A percentile compares a stretch with the other conserved stretches of the same genome.
phyloP scores from a whole-genome alignment of 1,140 invertebrate species.

The Eueides isabella region DNA sequence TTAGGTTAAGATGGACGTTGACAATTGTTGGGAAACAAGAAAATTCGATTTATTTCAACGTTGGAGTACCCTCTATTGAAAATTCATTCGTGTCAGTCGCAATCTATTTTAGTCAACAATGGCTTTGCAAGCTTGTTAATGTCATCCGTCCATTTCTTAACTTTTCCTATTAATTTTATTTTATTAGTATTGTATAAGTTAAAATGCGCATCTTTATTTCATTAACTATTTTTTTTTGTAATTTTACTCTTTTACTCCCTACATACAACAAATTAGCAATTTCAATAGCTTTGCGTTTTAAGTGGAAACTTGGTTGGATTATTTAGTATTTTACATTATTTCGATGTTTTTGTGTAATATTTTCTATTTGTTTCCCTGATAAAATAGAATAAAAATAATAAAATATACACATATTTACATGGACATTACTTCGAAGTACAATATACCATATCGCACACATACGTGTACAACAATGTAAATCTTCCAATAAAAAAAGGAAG shows the following conservation, averaged over 20 bases:
- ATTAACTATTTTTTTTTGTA: not conserved
- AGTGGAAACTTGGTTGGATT: too few species aligned
- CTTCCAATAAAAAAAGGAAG: too few species aligned
- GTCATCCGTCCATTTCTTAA: constrained; percentile 30
- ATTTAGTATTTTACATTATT: too few species aligned
- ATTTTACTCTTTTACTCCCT: not conserved
- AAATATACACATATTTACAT: too few species aligned
- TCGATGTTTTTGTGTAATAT: too few species aligned
- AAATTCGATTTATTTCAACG: constrained; percentile 20
- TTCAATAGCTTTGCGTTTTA: too few species aligned
- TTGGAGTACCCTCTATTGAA: constrained; percentile 26
- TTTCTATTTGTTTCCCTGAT: too few species aligned
- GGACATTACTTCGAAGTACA: too few species aligned
- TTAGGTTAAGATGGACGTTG: not conserved
- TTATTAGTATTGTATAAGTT: not conserved
- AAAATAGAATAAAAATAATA: too few species aligned
- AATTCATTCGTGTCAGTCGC: constrained; percentile 30
- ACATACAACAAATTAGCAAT: not conserved
- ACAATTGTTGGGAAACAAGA: not conserved
- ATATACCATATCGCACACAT: too few species aligned
- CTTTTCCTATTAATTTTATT: constrained; percentile 1
- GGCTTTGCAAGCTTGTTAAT: constrained; percentile 35
- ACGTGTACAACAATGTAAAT: too few species aligned
- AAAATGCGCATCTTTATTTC: not conserved
- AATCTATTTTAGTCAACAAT: constrained; percentile 37